A percentile compares a stretch with the other conserved stretches of the same genome.
Evolutionary conservation across 2,797 vertebrate species (phyloP).

Genomic region (Protosalanx chinensis): DNA sequence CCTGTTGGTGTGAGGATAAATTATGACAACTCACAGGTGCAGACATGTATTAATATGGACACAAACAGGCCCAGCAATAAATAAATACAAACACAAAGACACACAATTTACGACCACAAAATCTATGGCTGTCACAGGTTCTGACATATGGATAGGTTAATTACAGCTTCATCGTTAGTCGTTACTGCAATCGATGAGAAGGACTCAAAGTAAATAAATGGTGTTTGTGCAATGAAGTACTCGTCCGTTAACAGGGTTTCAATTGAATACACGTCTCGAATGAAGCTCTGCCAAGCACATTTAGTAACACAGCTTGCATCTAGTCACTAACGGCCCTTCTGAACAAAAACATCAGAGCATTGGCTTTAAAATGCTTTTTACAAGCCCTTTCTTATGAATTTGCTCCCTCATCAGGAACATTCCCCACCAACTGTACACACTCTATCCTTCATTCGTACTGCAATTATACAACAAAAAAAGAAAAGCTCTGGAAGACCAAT

Average conservation of each 20-base stretch:
- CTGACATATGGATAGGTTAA: background rate
- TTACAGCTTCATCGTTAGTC: too few species aligned
- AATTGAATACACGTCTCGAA: too few species aligned
- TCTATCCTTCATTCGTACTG: background rate
- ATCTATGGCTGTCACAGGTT: slow-evolving; percentile 5
- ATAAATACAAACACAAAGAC: slow-evolving; percentile 1
- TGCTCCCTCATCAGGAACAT: background rate
- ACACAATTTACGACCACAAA: background rate
- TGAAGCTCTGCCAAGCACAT: too few species aligned
- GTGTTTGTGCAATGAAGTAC: too few species aligned
- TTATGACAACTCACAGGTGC: slow-evolving; percentile 12
- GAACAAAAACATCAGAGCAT: background rate
- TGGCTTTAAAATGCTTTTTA: background rate
- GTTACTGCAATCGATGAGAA: too few species aligned
- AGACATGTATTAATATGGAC: background rate
- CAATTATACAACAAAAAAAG: background rate
- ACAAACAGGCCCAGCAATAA: background rate
- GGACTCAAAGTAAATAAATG: too few species aligned
- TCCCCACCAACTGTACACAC: background rate
- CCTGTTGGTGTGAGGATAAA: slow-evolving; percentile 55
- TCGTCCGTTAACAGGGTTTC: too few species aligned
- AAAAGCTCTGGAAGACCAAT: background rate
- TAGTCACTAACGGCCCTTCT: background rate
- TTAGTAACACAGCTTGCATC: background rate
- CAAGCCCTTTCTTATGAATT: background rate